Percentiles rank a stretch among this genome's conserved stretches.
Evolutionary conservation across 2,113 vertebrate genomes (phyloP).

Genomic region (Pyxicephalus adspersus): DNA sequence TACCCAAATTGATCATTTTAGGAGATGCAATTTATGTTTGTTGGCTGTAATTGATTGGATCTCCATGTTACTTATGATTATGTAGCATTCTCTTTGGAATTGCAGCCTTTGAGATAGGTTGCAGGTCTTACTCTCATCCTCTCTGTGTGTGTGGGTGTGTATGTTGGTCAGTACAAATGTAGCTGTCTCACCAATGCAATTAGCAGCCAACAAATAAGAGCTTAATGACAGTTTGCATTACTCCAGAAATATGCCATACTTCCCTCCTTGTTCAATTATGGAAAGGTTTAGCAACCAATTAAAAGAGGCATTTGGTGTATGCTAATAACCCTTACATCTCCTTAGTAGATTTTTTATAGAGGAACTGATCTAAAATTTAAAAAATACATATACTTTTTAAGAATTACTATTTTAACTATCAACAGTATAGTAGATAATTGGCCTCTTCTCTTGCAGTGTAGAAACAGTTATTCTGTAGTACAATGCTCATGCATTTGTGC

Average conservation of each 20-base stretch:
- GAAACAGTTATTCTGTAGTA: no score
- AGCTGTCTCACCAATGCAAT: constrained; percentile 19
- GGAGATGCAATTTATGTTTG: no score
- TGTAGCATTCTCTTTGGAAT: neutral
- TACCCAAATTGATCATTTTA: no score
- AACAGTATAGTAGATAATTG: no score
- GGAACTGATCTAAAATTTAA: no score
- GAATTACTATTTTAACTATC: no score
- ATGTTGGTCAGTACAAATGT: neutral
- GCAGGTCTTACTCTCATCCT: neutral
- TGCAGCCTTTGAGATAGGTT: neutral
- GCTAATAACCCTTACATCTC: neutral
- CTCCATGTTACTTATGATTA: neutral
- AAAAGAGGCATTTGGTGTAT: constrained; percentile 14
- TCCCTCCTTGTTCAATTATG: neutral
- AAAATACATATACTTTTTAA: no score
- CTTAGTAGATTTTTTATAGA: no score
- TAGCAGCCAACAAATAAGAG: neutral
- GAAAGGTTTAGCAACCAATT: constrained; percentile 24
- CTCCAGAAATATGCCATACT: neutral
- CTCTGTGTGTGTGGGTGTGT: neutral
- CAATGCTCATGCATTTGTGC: no score
- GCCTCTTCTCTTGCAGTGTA: no score
- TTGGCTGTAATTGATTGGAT: neutral
- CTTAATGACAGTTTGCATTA: neutral